Evolutionary conservation across 1,140 invertebrate species (phyloP), one percentile per base, ranked within the genome.

Genomic region (Heliothis subflexa): DNA sequence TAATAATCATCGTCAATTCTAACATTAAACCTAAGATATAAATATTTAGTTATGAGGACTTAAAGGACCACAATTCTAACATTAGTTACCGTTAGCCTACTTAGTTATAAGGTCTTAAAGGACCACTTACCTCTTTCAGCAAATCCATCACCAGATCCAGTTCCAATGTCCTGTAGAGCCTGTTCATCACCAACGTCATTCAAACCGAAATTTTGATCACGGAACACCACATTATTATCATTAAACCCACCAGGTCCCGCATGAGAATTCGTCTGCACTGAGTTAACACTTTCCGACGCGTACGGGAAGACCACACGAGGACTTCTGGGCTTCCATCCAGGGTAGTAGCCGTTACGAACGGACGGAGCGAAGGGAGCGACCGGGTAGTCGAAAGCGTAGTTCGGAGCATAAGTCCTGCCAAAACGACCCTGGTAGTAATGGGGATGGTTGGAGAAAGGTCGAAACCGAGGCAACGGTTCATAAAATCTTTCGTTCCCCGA

Each of bases 161-260:
- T 85, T 5, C 94, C 94, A 68, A 96, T 87, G 59, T 96, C 95
- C 87, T 96, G 95, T 40, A 96, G 83, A 64, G 89, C 91, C 45
- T 95, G 95, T 49, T 96, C 95, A 82, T 95, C 95, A 1, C 91
- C 91, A 45, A 96, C 85, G 33, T 96, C 95, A 76, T 95, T 96
- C 11, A 95, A 85, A 57, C 94, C 95, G 79, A 96, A 95, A 87
- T 95, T 95, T 78, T 95, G 95, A 80, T 96, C 95, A 85, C 95
- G 95, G 78, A 96, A 96, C 82, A 96, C 95, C 5, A 96, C 95
- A 80, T 95, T 96, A 77, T 96, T 96, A 77, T 96, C 95, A 81
- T 92, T 95, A 13, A 91, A 74, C 68, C 82, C 28, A 81, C 88
- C 83, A 57, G 93, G 77, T 68, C 95, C 87, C 72, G 92, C 86